Evolutionary conservation across 2,797 vertebrate genomes (phyloP).

Genomic region (Thripadectes ignobilis): DNA sequence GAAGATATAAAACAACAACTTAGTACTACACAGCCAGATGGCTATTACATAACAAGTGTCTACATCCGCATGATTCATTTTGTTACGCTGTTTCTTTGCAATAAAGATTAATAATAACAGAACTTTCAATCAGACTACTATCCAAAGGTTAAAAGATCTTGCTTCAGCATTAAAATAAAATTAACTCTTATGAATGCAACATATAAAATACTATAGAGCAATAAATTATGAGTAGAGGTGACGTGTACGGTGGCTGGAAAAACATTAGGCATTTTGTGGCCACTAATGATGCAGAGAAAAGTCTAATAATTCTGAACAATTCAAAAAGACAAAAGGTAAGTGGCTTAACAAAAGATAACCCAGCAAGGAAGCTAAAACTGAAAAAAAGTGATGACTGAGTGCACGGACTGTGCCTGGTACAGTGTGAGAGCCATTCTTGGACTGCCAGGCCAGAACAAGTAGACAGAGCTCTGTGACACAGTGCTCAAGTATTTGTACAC

Average conservation of each 20-base stretch:
- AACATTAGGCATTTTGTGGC: neutral
- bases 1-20: slow-evolving; percentile 29
- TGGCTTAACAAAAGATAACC: neutral
- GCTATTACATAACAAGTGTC: slow-evolving; percentile 52
- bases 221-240: neutral
- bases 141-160: slow-evolving; percentile 36
- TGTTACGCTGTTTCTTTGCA: slow-evolving; percentile 28
- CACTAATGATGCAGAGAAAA: neutral
- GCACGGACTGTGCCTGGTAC: neutral
- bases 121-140: slow-evolving; percentile 25
- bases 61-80: slow-evolving; percentile 59
- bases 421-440: neutral
- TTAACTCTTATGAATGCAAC: neutral
- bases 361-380: neutral
- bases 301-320: neutral
- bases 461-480: neutral
- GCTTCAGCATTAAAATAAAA: slow-evolving; percentile 1
- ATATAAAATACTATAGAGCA: neutral
- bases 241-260: neutral
- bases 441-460: neutral
- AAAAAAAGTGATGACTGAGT: neutral
- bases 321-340: neutral
- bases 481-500: neutral
- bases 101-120: slow-evolving; percentile 56
- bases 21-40: slow-evolving; percentile 55